Base-by-base conservation (phyloP, 2,888 invertebrate genomes). In the Tanytarsus gracilentus region DNA sequence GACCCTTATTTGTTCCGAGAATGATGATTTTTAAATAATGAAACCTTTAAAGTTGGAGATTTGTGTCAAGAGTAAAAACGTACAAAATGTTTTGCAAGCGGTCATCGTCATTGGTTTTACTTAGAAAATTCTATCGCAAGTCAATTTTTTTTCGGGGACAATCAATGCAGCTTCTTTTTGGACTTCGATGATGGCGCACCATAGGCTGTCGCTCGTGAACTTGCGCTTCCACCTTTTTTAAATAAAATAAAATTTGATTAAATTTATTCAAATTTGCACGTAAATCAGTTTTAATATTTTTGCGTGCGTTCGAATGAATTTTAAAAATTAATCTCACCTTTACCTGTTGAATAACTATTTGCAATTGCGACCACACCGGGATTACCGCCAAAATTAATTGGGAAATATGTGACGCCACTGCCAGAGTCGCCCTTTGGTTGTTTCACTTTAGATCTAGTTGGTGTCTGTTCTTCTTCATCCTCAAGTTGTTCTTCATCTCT, bases 261-360 rank as follows among this genome's bases (percentile, higher is more conserved):
- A n/a, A 14, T 48, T 33, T 7, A 3, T 8, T 30, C 33, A 4
- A 7, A 8, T 48, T n/a, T n/a, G n/a, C n/a, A n/a, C n/a, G n/a
- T n/a, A n/a, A n/a, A n/a, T n/a, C n/a, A n/a, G n/a, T n/a, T 27
- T 44, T 18, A 18, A 16, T 21, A 44, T 21, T 21, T 44, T 44
- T 18, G 8, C 5, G n/a, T n/a, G n/a, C 30, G n/a, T 30, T 30
- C 36, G 8, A 14, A 33, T 36, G 14, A 40, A 21, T 23, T 44
- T 23, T 3, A 1, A 36, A 36, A 14, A 6, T 6, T 36, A 8
- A 23, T 44, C 44, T 44, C 44, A 56, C 72, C 72, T 64, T 73
- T 72, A 11, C 74, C 74, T 14, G 74, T 74, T 66, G 72, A 73
- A 65, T 71, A 74, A 27, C 72, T 71, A 64, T 74, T 74, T 64